A percentile compares a stretch with the other conserved stretches of the same genome.
phyloP scores from a whole-genome alignment of 2,888 invertebrate genomes.

The Drosophila diplacantha region DNA sequence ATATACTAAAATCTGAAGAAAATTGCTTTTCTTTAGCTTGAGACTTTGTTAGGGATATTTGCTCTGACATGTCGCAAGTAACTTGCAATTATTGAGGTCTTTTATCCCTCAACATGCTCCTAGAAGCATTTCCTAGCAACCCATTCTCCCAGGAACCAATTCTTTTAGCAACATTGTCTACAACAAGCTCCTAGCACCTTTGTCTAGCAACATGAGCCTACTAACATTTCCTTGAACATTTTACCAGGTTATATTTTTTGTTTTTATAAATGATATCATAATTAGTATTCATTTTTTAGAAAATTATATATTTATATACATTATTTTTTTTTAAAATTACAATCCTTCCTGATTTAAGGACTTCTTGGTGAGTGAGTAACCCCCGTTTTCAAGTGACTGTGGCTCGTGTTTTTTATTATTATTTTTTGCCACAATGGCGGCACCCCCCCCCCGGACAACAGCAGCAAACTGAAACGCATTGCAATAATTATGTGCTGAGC shows the following conservation, averaged over 20 bases:
- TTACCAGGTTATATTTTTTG: rapidly evolving
- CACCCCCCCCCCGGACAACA: constrained; percentile 18
- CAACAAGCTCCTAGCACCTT: background rate
- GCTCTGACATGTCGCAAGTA: too few species aligned
- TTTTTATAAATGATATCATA: too few species aligned
- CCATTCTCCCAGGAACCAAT: too few species aligned
- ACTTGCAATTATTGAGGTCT: background rate
- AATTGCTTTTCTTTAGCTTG: background rate
- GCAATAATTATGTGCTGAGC: constrained; percentile 45
- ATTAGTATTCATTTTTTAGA: background rate
- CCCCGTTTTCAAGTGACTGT: constrained; percentile 26
- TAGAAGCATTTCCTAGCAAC: background rate
- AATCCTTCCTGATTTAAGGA: background rate
- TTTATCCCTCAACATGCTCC: background rate
- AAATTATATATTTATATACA: background rate
- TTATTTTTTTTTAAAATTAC: too few species aligned
- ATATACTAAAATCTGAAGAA: background rate
- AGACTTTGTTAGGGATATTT: constrained; percentile 1
- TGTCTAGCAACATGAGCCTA: background rate
- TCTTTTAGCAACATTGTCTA: too few species aligned
- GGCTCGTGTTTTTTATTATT: constrained; percentile 29
- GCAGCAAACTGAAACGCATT: constrained; percentile 40
- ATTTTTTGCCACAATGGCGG: constrained; percentile 27
- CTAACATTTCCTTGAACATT: background rate
- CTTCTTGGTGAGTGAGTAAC: background rate